Conservation (phyloP, 2,113 vertebrate species). For the Todiramphus chloris region DNA sequence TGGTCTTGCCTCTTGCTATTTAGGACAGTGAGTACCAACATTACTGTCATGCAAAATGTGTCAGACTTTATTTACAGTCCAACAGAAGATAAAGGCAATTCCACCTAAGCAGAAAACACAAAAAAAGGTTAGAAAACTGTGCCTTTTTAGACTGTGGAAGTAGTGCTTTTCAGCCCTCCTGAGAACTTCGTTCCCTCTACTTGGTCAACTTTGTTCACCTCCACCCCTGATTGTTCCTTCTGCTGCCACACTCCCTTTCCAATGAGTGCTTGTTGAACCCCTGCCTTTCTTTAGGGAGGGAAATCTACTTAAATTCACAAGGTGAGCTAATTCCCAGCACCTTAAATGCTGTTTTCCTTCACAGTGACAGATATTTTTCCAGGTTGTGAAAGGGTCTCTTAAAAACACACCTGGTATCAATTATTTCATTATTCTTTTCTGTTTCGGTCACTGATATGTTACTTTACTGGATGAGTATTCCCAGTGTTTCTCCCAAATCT, state of each 20-base stretch:
- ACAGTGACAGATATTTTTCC: not conserved
- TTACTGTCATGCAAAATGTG: not conserved
- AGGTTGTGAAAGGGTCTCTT: not conserved
- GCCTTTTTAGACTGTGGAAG: not conserved
- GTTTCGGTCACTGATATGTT: not conserved
- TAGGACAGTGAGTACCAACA: not conserved
- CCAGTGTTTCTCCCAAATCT: not conserved
- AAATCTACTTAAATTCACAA: not conserved
- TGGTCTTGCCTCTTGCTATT: not conserved
- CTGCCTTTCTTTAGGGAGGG: not conserved
- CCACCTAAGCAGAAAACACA: not conserved
- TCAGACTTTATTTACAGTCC: not conserved
- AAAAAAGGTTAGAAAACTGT: not conserved
- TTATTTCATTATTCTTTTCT: not conserved
- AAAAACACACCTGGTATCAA: not conserved
- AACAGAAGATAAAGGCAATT: not conserved
- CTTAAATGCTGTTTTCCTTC: not conserved
- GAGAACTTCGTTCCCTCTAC: not conserved
- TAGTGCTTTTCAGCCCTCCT: not conserved
- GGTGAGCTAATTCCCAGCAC: not conserved
- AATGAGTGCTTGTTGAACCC: not conserved
- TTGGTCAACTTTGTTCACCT: not conserved
- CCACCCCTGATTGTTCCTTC: not conserved
- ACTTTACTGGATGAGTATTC: not conserved
- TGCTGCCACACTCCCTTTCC: not conserved